Conservation (phyloP, 2,113 vertebrate genomes). For the Kryptolebias marmoratus region DNA sequence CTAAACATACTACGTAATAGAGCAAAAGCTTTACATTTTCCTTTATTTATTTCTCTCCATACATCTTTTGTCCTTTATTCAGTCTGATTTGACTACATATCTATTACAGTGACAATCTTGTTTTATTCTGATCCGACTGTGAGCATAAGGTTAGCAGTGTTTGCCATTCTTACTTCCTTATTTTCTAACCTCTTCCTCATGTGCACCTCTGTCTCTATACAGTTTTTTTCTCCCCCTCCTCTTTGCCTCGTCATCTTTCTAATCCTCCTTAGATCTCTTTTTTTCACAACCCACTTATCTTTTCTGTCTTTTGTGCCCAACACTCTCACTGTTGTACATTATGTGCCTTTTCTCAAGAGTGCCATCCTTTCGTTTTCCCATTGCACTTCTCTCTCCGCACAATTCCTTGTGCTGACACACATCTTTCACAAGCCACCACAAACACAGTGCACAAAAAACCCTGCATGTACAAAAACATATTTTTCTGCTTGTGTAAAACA, state of each 20-base stretch:
- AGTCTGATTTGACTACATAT: not conserved
- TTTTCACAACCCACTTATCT: not conserved
- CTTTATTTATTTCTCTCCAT: not conserved
- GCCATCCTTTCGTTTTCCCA: constrained; percentile 10
- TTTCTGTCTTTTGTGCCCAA: not conserved
- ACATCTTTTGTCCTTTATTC: not conserved
- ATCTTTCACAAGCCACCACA: constrained; percentile 4
- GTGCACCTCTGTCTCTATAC: constrained; percentile 21
- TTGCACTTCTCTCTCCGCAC: constrained; percentile 1
- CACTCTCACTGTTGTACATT: not conserved
- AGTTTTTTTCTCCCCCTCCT: constrained; percentile 12
- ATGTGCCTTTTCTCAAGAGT: not conserved
- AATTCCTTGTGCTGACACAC: constrained; percentile 12
- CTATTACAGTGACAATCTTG: not conserved
- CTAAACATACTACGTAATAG: not conserved
- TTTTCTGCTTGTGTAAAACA: not conserved
- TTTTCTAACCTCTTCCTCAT: constrained; percentile 2
- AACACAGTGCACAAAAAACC: not conserved
- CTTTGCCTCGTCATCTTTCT: constrained; percentile 8
- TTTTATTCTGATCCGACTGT: constrained; percentile 28
- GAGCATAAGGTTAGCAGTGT: not conserved
- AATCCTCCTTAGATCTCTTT: constrained; percentile 4
- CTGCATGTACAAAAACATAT: not conserved
- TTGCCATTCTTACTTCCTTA: not conserved
- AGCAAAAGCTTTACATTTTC: not conserved